A percentile compares a stretch with the other conserved stretches of the same genome.
phyloP scores from a whole-genome alignment of 2,113 vertebrate genomes.

The Leucoraja erinaceus region DNA sequence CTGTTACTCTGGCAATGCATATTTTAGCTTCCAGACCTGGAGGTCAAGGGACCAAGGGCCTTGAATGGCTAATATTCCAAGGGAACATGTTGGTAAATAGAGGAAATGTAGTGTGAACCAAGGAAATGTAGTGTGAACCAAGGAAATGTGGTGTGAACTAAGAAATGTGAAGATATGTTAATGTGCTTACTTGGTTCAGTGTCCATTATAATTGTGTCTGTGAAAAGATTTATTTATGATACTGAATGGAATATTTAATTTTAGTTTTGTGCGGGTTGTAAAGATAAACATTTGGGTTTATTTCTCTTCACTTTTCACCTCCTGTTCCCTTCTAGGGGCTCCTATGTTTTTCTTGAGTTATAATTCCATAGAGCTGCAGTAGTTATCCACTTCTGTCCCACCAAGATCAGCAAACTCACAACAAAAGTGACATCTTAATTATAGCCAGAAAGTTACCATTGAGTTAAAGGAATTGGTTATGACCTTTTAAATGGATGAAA shows the following conservation, averaged over 20 bases:
- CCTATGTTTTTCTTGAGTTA: too few species aligned
- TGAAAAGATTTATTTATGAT: neutral
- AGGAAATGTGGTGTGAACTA: neutral
- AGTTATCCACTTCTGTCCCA: neutral
- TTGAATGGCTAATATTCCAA: constrained; percentile 34
- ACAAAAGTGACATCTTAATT: neutral
- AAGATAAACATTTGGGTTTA: neutral
- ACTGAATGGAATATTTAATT: neutral
- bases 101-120: neutral
- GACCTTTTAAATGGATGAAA: neutral
- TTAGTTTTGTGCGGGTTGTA: neutral
- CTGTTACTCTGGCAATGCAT: constrained; percentile 76
- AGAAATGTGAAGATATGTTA: neutral
- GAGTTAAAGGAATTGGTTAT: neutral
- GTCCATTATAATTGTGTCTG: neutral
- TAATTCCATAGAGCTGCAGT: neutral
- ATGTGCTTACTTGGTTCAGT: neutral
- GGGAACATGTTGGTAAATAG: neutral
- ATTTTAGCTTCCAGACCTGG: constrained; percentile 78
- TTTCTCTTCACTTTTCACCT: neutral
- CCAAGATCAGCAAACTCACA: neutral
- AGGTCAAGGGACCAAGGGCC: constrained; percentile 55
- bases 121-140: neutral
- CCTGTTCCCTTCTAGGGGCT: neutral
- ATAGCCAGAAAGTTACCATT: neutral